These are phyloP conservation scores for Caenorhabditis virilis DNA, from an alignment of 2,888 invertebrate species.

Conservation along the genomic window DNA sequence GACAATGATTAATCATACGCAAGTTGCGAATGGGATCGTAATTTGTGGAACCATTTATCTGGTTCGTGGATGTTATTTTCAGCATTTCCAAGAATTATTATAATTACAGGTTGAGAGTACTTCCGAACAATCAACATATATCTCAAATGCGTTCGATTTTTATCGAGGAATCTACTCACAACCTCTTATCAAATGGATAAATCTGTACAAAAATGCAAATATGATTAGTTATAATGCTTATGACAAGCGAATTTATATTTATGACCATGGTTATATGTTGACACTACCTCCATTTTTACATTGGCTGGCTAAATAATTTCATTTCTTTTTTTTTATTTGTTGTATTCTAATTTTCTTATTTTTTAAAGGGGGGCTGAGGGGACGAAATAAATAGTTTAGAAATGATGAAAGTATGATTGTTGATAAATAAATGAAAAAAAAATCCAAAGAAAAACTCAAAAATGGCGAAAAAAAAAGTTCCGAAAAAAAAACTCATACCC, in stretches of 20 bases:
- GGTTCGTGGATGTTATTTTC: slow-evolving; percentile 31
- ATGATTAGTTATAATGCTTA: slow-evolving; percentile 68
- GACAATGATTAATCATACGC: slow-evolving; percentile 65
- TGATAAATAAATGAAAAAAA: too few relatives aligned
- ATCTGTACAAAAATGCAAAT: slow-evolving; percentile 66
- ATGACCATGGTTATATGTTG: slow-evolving; percentile 68
- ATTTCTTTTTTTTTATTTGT: too few relatives aligned
- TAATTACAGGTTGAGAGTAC: slow-evolving; percentile 53
- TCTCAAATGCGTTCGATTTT: slow-evolving; percentile 65
- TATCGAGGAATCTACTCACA: slow-evolving; percentile 60
- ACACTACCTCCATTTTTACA: slow-evolving; percentile 66
- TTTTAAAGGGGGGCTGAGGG: too few relatives aligned
- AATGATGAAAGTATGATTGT: too few relatives aligned
- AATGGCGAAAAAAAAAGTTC: too few relatives aligned
- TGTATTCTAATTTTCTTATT: too few relatives aligned
- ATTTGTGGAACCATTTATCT: slow-evolving; percentile 68
- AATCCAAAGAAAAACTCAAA: too few relatives aligned
- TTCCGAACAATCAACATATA: slow-evolving; percentile 56
- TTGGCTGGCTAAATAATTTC: slow-evolving; percentile 63
- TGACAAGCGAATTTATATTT: slow-evolving; percentile 68
- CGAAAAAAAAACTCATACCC: too few relatives aligned
- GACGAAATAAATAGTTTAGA: too few relatives aligned
- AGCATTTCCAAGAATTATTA: too few relatives aligned
- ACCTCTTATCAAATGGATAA: slow-evolving; percentile 67
- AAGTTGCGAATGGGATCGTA: slow-evolving; percentile 67